Evolutionary conservation across 2,797 vertebrate species (phyloP).

Genomic region (Neostethus bicornis): DNA sequence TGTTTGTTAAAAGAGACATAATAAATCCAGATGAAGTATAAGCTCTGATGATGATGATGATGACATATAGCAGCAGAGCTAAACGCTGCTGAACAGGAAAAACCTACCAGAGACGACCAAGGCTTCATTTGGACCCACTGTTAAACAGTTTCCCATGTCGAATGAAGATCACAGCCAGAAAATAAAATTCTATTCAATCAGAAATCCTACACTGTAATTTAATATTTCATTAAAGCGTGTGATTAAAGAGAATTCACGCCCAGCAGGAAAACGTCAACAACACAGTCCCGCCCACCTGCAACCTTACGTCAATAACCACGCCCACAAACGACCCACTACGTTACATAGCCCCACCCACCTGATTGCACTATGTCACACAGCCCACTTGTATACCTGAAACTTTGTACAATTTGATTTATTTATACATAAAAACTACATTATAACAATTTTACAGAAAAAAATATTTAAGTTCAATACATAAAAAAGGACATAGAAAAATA

Average conservation of each 20-base stretch:
- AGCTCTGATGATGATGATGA: neutral
- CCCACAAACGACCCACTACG: constrained; percentile 27
- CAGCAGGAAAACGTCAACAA: constrained; percentile 11
- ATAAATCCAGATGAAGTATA: too few relatives aligned
- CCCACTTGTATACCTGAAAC: too few relatives aligned
- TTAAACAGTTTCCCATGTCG: constrained; percentile 89
- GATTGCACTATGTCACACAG: too few relatives aligned
- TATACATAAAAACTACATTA: too few relatives aligned
- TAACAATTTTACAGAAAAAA: too few relatives aligned
- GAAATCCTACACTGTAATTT: neutral
- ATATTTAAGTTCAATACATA: too few relatives aligned
- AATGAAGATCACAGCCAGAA: neutral
- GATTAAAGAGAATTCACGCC: neutral
- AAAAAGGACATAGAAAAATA: too few relatives aligned
- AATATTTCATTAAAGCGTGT: neutral
- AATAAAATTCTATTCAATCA: rapidly evolving
- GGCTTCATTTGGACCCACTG: constrained; percentile 93
- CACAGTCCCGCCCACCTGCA: constrained; percentile 23
- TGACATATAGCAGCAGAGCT: constrained; percentile 9
- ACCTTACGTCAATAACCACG: constrained; percentile 8
- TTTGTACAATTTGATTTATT: too few relatives aligned
- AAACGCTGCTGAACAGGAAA: constrained; percentile 3
- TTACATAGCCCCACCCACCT: too few relatives aligned
- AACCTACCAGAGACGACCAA: constrained; percentile 91
- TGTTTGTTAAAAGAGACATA: too few relatives aligned